These are phyloP conservation scores for Ispidina lecontei DNA, from an alignment of 2,797 vertebrate species.

Conservation along the genomic window DNA sequence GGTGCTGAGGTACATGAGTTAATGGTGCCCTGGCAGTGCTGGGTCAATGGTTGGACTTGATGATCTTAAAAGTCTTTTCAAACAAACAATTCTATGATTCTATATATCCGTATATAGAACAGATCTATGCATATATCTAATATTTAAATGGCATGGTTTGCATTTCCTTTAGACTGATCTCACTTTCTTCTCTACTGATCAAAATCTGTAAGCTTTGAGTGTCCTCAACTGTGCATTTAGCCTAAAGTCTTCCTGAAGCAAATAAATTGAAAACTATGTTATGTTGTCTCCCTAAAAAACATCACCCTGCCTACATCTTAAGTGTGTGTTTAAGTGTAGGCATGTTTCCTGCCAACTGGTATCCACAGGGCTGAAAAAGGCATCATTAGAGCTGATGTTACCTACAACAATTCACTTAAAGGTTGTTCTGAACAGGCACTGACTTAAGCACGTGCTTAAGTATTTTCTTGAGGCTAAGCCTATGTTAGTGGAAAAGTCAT, in stretches of 20 bases:
- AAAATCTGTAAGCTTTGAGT: not conserved
- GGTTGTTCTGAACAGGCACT: not conserved
- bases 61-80: not conserved
- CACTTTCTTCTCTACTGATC: not conserved
- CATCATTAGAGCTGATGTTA: not conserved
- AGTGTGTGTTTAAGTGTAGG: not conserved
- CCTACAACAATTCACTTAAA: not conserved
- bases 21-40: not conserved
- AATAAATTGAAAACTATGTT: not conserved
- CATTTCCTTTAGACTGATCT: not conserved
- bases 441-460: slow-evolving; percentile 38
- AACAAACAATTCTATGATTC: not conserved
- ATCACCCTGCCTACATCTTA: not conserved
- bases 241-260: not conserved
- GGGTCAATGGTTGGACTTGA: not conserved
- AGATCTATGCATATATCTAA: rapidly evolving
- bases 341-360: not conserved
- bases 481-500: slow-evolving; percentile 53
- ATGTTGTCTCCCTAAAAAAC: not conserved
- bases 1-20: not conserved
- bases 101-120: rapidly evolving
- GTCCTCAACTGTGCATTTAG: not conserved
- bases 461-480: slow-evolving; percentile 39
- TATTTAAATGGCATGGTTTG: not conserved
- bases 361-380: not conserved